Base-by-base conservation (phyloP, 1,140 invertebrate genomes). In the Coptotermes formosanus region DNA sequence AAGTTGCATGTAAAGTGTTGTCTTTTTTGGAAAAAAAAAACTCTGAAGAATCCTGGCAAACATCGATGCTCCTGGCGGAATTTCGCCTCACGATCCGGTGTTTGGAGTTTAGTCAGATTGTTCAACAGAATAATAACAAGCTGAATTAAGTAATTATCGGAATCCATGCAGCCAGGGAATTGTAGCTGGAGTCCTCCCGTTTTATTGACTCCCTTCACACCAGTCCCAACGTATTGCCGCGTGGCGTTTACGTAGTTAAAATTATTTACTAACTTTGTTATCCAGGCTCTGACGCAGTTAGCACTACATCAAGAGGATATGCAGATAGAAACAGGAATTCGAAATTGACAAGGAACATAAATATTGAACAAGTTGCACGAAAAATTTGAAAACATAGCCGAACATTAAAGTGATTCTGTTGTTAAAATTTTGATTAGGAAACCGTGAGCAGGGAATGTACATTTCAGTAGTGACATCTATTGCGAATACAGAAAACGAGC, bases 301-400 rank as follows among this genome's bases (percentile, higher is more conserved):
- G 64, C 64, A 75, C 30, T 75, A 75, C 64, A 75, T 75, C 64
- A 75, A 75, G 64, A 75, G 64, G 64, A 75, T 75, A 75, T 75
- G 64, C 64, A 75, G 30, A 75, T 75, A n/a, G 64, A 75, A 11
- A n/a, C 25, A 12, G 64, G 64, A 75, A 75, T 75, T 8, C 64
- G 64, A 75, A 75, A 75, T 75, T 75, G 64, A 75, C 64, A 75
- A 75, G 64, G 64, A 75, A 75, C 64, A 75, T 75, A 75, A 75
- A 75, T 75, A 75, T 75, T 75, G n/a, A 75, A 30, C 64, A 75
- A 75, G 64, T 75, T 75, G 4, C 64, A 75, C 64, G 64, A 75
- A 75, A 75, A 75, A 75, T 25, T 75, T 75, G 25, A 75, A n/a
- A 75, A n/a, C 64, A 75, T 75, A 30, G 64, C n/a, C 64, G 64